phyloP scores from a whole-genome alignment of 1,140 invertebrate species.

The Tigriopus japonicus region DNA sequence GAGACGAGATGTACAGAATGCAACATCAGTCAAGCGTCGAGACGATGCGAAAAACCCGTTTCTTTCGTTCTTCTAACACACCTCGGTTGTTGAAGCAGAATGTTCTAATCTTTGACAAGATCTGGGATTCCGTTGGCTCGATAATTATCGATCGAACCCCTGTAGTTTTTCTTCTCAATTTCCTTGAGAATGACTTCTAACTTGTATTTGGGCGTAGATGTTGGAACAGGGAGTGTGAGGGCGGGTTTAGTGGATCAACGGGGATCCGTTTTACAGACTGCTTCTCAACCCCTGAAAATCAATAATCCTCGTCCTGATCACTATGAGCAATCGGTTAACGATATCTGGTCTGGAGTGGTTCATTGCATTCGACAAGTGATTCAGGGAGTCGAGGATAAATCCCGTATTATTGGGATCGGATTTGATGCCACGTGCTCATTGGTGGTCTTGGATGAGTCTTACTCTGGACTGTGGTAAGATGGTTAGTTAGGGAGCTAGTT shows the following conservation, averaged over 20 bases:
- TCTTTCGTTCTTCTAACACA: no score
- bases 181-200: no score
- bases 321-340: slow-evolving; percentile 79
- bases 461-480: not conserved
- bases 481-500: no score
- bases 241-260: slow-evolving; percentile 48
- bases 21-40: no score
- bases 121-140: no score
- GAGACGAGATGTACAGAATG: no score
- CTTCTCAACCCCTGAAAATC: slow-evolving; percentile 45
- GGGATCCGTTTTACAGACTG: slow-evolving; percentile 43
- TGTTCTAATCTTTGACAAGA: no score
- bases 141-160: no score
- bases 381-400: slow-evolving; percentile 26
- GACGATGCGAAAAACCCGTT: no score
- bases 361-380: slow-evolving; percentile 41
- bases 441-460: slow-evolving; percentile 47
- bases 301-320: slow-evolving; percentile 53
- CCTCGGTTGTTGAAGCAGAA: no score
- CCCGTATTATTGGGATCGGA: slow-evolving; percentile 56
- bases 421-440: slow-evolving; percentile 93
- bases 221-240: slow-evolving; percentile 71
- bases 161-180: no score
- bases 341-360: slow-evolving; percentile 63
- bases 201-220: slow-evolving; percentile 69